Base-by-base conservation (phyloP, 2,113 vertebrate species). In the Peromyscus maniculatus region DNA sequence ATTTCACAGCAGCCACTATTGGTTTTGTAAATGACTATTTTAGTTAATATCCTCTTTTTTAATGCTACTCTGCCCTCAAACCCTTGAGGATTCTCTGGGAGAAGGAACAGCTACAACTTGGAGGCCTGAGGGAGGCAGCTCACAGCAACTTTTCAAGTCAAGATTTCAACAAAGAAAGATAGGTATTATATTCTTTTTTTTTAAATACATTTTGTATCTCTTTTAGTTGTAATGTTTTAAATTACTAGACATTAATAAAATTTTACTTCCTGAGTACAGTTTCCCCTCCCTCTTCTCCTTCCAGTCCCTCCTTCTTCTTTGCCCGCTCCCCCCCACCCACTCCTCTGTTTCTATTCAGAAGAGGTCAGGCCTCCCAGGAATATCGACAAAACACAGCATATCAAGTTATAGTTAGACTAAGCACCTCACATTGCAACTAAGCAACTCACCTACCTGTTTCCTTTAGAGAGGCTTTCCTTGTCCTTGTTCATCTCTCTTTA, bases 151-250 rank as follows among this genome's bases (percentile, higher is more conserved):
- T 66, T 82, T 83, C 8, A 89, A 83, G 26, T 83, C 24, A 80
- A 71, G 26, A 77, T 87, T 94, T 96, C 62, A 84, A 62, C 43
- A 66, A 69, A 88, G 92, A 96, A 72, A 57, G 83, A 66, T 80
- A 17, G 26, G n/a, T 92, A 22, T 39, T 43, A 43, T 55, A 62
- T 52, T 83, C 16, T 43, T 95, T 49, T 69, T 10, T 13, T 43
- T 43, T 43, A 43, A 84, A n/a, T 36, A 79, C 36, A 33, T 2
- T 55, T 5, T 1, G 8, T 16, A 31, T 87, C 74, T 77, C 2
- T 69, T 71, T 82, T 79, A 74, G 39, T 33, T 64, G 26, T 17
- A 79, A 49, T 92, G 21, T 66, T 89, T 95, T 57, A 69, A 95
- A 79, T 89, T 90, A 36, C 19, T 94, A 91, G 31, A 10, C 55